Conservation (phyloP, 2,113 vertebrate species). For the Fulica atra region DNA sequence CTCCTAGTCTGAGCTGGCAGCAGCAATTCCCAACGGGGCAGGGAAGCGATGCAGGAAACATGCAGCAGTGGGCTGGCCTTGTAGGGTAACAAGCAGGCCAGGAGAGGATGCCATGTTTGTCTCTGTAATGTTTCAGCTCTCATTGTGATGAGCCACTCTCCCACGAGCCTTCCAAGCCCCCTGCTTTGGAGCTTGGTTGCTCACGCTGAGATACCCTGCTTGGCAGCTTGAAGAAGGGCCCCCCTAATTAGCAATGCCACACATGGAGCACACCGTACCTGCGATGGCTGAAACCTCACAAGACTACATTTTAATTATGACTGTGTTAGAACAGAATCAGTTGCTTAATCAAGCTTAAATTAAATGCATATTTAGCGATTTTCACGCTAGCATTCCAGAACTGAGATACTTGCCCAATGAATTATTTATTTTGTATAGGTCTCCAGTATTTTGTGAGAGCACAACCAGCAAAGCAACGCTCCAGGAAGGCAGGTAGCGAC, state of each 20-base stretch:
- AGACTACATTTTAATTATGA: conserved; percentile 15
- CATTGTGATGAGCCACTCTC: not conserved
- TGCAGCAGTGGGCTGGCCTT: not conserved
- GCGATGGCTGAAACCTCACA: not conserved
- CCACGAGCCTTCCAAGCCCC: not conserved
- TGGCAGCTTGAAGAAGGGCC: not conserved
- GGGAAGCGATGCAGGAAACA: fast-evolving
- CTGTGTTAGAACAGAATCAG: not conserved
- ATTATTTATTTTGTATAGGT: conserved; percentile 47
- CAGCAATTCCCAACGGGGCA: not conserved
- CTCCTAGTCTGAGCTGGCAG: not conserved
- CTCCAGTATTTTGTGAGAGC: not conserved
- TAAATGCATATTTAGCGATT: conserved; percentile 59
- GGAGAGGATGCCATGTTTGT: not conserved
- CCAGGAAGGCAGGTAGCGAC: not conserved
- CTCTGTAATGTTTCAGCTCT: not conserved
- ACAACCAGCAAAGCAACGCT: not conserved
- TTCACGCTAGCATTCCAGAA: conserved; percentile 39
- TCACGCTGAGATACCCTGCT: not conserved
- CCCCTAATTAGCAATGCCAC: not conserved
- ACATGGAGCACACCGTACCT: not conserved
- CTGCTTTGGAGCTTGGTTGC: fast-evolving
- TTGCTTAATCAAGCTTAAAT: conserved; percentile 55
- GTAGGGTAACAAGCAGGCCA: not conserved
- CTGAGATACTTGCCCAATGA: not conserved